These are phyloP conservation scores for Drosophila nigricruria DNA, from an alignment of 2,888 invertebrate species.

Conservation along the genomic window DNA sequence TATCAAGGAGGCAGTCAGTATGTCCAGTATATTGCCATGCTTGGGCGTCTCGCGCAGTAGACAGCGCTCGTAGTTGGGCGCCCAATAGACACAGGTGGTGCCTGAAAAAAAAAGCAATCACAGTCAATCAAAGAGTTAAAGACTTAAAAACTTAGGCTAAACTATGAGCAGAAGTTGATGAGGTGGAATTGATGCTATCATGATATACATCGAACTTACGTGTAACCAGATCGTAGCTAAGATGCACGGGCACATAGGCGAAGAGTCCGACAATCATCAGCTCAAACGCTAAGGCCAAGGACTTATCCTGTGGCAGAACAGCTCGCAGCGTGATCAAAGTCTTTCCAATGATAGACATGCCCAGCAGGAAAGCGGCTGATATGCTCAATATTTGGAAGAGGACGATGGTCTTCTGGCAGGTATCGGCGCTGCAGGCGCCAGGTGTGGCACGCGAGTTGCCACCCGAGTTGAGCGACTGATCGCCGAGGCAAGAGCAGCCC, in stretches of 20 bases:
- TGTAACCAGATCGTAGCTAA: constrained; percentile 88
- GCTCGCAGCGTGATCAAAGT: constrained; percentile 87
- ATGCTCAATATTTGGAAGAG: constrained; percentile 86
- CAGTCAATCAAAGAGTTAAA: not conserved
- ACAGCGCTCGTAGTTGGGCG: constrained; percentile 84
- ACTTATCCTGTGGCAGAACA: constrained; percentile 88
- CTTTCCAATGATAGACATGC: constrained; percentile 84
- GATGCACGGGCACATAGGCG: constrained; percentile 88
- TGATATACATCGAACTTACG: constrained; percentile 84
- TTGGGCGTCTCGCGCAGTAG: constrained; percentile 85
- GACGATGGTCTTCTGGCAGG: constrained; percentile 86
- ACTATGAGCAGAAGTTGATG: too few relatives aligned
- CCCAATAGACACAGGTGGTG: constrained; percentile 86
- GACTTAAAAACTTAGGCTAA: not conserved
- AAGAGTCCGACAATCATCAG: constrained; percentile 87
- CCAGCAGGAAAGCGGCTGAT: constrained; percentile 84
- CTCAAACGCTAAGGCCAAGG: constrained; percentile 87
- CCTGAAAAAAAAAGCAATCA: constrained; percentile 64
- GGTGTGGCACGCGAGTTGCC: constrained; percentile 84
- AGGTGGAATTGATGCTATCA: not conserved
- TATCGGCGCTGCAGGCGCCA: constrained; percentile 86
- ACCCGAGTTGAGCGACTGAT: constrained; percentile 62
- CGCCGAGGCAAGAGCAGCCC: constrained; percentile 86
- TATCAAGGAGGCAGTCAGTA: constrained; percentile 85
- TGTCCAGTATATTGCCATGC: constrained; percentile 86